These are phyloP conservation scores for Fistularia tabacaria DNA, from an alignment of 2,797 vertebrate species.

Conservation along the genomic window DNA sequence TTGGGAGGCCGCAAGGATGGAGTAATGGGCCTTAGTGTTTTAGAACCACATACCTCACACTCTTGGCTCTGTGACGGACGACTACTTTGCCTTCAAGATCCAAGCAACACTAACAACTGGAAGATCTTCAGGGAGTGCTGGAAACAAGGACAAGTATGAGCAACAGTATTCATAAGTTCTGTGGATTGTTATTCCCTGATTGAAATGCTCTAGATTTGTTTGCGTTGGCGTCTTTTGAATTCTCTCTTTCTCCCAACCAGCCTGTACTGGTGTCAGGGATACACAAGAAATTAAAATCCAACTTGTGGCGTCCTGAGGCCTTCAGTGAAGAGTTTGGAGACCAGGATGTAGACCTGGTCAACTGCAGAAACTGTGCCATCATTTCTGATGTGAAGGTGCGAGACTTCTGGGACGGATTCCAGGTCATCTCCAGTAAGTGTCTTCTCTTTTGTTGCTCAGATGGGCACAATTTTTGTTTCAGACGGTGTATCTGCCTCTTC, in stretches of 20 bases:
- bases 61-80: slow-evolving; percentile 98
- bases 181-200: background rate
- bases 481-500: background rate
- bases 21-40: slow-evolving; percentile 93
- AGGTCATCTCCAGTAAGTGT: slow-evolving; percentile 92
- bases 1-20: slow-evolving; percentile 83
- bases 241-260: slow-evolving; percentile 60
- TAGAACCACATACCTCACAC: slow-evolving; percentile 97
- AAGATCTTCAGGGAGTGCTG: slow-evolving; percentile 99
- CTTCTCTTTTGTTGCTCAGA: slow-evolving; percentile 4
- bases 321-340: slow-evolving; percentile 98
- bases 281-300: slow-evolving; percentile 88
- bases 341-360: slow-evolving; percentile 98
- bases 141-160: slow-evolving; percentile 96
- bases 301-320: slow-evolving; percentile 91
- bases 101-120: slow-evolving; percentile 98
- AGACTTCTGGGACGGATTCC: slow-evolving; percentile 99
- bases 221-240: background rate
- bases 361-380: slow-evolving; percentile 97
- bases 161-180: background rate
- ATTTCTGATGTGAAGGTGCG: slow-evolving; percentile 99
- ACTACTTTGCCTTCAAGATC: slow-evolving; percentile 96
- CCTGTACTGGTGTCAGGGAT: slow-evolving; percentile 98
- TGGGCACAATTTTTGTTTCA: background rate
- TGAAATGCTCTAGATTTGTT: background rate